Evolutionary conservation across 2,113 vertebrate genomes (phyloP).

Genomic region (Trichomycterus rosablanca): DNA sequence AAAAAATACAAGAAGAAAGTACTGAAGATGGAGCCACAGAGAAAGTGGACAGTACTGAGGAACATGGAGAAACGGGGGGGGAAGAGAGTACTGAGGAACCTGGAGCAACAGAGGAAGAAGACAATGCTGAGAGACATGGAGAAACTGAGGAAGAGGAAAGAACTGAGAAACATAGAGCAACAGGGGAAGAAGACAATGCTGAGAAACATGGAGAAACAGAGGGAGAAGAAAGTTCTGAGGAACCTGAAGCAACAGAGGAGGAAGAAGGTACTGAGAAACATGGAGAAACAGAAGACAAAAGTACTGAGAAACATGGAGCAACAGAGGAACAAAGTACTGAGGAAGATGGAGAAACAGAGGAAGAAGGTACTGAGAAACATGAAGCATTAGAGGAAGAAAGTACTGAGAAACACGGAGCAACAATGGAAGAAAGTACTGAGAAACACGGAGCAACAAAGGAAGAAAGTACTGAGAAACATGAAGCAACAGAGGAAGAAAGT

Average conservation of each 20-base stretch:
- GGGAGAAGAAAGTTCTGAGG: not conserved
- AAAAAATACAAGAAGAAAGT: not conserved
- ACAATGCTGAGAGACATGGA: not conserved
- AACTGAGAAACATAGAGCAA: not conserved
- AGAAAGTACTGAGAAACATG: not conserved
- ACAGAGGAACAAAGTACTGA: too few species aligned
- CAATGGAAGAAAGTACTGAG: too few species aligned
- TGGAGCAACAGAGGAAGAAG: not conserved
- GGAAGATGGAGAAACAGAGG: too few species aligned
- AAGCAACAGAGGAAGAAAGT: not conserved
- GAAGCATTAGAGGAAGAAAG: not conserved
- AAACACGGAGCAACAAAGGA: not conserved
- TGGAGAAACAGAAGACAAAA: too few species aligned
- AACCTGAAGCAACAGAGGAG: not conserved
- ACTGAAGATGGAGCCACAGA: not conserved
- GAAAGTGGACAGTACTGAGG: not conserved
- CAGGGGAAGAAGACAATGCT: not conserved
- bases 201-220: not conserved
- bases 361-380: too few species aligned
- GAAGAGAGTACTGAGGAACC: slow-evolving; percentile 1
- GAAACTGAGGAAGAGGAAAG: not conserved
- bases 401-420: slow-evolving; percentile 4
- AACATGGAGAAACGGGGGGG: not conserved
- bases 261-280: too few species aligned
- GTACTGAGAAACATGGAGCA: too few species aligned